Base-by-base conservation (phyloP, 2,888 invertebrate genomes). In the Amphiduros pacificus region DNA sequence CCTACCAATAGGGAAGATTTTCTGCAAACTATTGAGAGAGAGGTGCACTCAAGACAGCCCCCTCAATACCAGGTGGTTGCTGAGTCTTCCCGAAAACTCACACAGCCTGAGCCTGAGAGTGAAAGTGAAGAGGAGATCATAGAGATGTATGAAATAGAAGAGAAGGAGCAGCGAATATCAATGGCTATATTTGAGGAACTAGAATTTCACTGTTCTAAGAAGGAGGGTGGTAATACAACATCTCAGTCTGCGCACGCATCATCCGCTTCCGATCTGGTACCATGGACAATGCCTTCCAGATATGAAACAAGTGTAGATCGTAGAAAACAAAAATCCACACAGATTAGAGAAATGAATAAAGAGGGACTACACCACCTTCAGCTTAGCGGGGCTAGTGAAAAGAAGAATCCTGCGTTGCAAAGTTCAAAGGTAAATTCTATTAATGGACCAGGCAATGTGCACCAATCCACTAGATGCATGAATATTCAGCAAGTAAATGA, bases 101-200 rank as follows among this genome's bases (percentile, higher is more conserved):
- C 58, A 3, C n/a, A 56, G 20, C 40, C 20, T 20, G 61, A 61
- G 20, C 44, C 41, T 17, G 50, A 31, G 29, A 17, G n/a, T 24
- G 58, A 62, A 24, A 41, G 49, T 20, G 66, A 66, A 28, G 57
- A 59, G 36, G 65, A 59, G 24, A 49, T 67, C 28, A 27, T 63
- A 9, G 67, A 67, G 48, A 61, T 60, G 44, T 49, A 49, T 2
- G 52, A 55, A n/a, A 40, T 66, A 2, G 67, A 67, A 32, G 65
- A 65, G 32, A 63, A 61, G 54, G 67, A 67, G 36, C 65, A 67
- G 44, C 36, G 61, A 9, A 63, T 67, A 3, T 49, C 57, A 0
- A 67, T 67, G 67, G 58, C 66, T 29, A 65, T 67, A n/a, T 61
- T 57, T 22, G 67, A 67, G 31, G 67, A 67, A 27, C 49, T 65